phyloP scores from a whole-genome alignment of 2,113 vertebrate genomes.

The Holacanthus passer region DNA sequence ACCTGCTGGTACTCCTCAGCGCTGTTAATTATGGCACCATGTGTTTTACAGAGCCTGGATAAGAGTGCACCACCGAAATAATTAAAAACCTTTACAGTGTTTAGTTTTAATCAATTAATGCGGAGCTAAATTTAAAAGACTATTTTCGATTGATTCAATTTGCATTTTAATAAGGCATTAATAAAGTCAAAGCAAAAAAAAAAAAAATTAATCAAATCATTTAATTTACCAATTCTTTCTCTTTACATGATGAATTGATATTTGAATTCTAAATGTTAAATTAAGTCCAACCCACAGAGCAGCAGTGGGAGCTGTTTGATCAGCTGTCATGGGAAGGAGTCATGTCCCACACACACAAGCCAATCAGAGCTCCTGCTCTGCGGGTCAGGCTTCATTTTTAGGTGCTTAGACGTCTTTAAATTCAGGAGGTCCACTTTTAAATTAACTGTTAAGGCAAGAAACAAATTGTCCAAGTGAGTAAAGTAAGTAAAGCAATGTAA shows the following conservation, averaged over 20 bases:
- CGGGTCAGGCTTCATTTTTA: background rate
- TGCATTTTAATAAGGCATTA: slow-evolving; percentile 40
- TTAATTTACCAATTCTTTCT: slow-evolving; percentile 9
- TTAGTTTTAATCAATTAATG: slow-evolving; percentile 25
- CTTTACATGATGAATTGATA: background rate
- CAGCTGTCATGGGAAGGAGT: background rate
- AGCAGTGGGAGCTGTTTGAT: slow-evolving; percentile 5
- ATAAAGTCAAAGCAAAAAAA: slow-evolving; percentile 13
- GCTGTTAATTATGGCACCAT: slow-evolving; percentile 24
- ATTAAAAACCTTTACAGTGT: slow-evolving; percentile 13
- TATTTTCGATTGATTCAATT: slow-evolving; percentile 19
- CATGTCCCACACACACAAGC: background rate
- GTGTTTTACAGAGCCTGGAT: slow-evolving; percentile 5
- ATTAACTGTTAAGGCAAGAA: background rate
- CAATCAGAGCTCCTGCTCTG: background rate
- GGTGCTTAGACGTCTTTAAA: background rate
- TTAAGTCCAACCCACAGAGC: background rate
- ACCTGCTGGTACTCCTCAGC: slow-evolving; percentile 73
- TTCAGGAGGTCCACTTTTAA: background rate
- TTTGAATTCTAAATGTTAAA: background rate
- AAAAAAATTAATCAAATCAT: background rate
- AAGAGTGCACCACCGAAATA: slow-evolving; percentile 1
- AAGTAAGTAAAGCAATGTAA: background rate
- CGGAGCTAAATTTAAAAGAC: background rate
- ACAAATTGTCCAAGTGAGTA: background rate